Evolutionary conservation across 2,797 vertebrate species (phyloP).

Genomic region (Peromyscus attwateri): DNA sequence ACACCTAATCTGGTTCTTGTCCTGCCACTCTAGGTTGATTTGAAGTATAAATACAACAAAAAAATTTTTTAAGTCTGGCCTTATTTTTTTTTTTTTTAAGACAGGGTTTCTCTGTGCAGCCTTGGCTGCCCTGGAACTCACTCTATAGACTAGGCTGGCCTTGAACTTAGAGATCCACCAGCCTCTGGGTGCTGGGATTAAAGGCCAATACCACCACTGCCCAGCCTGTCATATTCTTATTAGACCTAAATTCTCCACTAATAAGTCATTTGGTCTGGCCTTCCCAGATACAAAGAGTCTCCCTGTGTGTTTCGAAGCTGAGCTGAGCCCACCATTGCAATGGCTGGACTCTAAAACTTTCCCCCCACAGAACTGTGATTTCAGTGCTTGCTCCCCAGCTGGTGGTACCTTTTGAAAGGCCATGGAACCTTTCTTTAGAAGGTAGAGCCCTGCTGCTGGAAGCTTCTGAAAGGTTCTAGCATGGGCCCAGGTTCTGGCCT

Average conservation of each 20-base stretch:
- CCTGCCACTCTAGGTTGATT: slow-evolving; percentile 65
- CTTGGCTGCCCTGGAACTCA: too few species aligned
- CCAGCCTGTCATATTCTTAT: slow-evolving; percentile 22
- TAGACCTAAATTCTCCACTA: slow-evolving; percentile 1
- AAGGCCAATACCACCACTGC: not conserved
- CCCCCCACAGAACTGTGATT: too few species aligned
- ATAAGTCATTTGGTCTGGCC: not conserved
- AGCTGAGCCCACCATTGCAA: not conserved
- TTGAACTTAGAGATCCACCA: not conserved
- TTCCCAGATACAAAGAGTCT: not conserved
- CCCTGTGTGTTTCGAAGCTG: not conserved
- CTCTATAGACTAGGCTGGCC: too few species aligned
- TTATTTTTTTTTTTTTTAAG: not conserved
- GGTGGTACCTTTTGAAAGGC: not conserved
- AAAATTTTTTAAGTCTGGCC: not conserved
- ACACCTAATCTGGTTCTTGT: slow-evolving; percentile 75
- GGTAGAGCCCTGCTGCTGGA: not conserved
- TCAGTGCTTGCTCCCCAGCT: not conserved
- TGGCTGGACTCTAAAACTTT: not conserved
- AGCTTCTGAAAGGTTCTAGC: not conserved
- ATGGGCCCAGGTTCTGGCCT: not conserved
- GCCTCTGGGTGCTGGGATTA: not conserved
- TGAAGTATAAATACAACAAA: slow-evolving; percentile 14
- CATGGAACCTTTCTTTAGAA: not conserved
- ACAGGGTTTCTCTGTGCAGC: not conserved